Base-by-base conservation (phyloP, 2,888 invertebrate genomes). In the Apodemia hepburni region DNA sequence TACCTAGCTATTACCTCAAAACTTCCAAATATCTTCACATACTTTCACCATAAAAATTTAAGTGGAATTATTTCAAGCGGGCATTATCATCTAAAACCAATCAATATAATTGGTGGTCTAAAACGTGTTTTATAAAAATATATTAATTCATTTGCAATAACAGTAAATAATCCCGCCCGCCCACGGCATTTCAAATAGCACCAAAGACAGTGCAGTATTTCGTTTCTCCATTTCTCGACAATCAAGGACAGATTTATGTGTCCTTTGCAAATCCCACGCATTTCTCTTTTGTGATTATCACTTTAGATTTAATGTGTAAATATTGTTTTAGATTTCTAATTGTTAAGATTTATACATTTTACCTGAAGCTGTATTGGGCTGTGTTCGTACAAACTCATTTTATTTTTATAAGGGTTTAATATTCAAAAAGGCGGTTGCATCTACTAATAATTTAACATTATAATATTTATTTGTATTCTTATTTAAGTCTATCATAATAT, bases 201-300 rank as follows among this genome's bases (percentile, higher is more conserved):
- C 72, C 69, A 72, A 75, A 72, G 76, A 73, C 68, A 73, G 73
- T 73, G 75, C 73, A 72, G 66, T 64, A 69, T 66, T 69, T 69
- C 70, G 67, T 74, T 80, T 81, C 76, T 78, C 82, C 85, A 84
- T 80, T 83, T 75, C 84, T 71, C 74, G 74, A 81, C 83, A 81
- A 79, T 80, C 76, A 72, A 70, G 71, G 79, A 80, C 77, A 79
- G 82, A 85, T 87, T 87, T 86, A 87, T 85, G 76, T 74, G 75
- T 78, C 77, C 77, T 78, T 78, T 73, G 69, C 71, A 69, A 78
- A 67, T 74, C 84, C 85, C 78, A 85, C 84, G 80, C 82, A 64
- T 69, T 71, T 68, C 70, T 66, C 73, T 68, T 75, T 75, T 42
- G 45, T 38, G 61, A 59, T 60, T 63, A 69, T 65, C 57, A 62